A percentile compares a stretch with the other conserved stretches of the same genome.
These are phyloP conservation scores for Lophura nycthemera DNA, from an alignment of 2,113 vertebrate species.

Conservation along the genomic window DNA sequence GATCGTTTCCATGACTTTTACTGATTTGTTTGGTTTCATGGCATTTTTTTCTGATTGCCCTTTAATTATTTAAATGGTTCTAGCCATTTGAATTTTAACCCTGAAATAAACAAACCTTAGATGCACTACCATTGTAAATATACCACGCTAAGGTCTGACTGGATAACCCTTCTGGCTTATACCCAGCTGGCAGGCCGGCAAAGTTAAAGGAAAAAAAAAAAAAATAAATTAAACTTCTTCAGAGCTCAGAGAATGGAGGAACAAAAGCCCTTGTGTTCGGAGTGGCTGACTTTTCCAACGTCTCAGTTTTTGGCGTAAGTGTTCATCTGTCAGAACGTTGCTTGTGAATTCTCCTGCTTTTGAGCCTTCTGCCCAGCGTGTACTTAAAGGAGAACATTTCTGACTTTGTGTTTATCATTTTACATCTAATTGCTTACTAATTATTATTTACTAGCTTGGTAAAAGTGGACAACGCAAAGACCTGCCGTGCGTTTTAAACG, in stretches of 20 bases:
- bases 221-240: slow-evolving; percentile 33
- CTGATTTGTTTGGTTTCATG: slow-evolving; percentile 77
- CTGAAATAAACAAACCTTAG: slow-evolving; percentile 62
- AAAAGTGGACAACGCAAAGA: background rate
- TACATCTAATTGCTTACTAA: slow-evolving; percentile 34
- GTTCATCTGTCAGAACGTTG: slow-evolving; percentile 54
- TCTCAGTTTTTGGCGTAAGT: slow-evolving; percentile 40
- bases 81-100: slow-evolving; percentile 76
- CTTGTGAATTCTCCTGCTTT: slow-evolving; percentile 65
- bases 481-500: background rate
- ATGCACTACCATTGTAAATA: slow-evolving; percentile 67
- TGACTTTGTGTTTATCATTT: slow-evolving; percentile 39
- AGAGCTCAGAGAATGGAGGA: slow-evolving; percentile 55
- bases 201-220: slow-evolving; percentile 39
- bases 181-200: slow-evolving; percentile 72
- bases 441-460: slow-evolving; percentile 41
- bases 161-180: slow-evolving; percentile 75
- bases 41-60: slow-evolving; percentile 73
- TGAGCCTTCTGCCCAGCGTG: background rate
- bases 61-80: slow-evolving; percentile 79
- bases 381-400: background rate
- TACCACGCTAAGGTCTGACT: slow-evolving; percentile 70
- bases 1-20: slow-evolving; percentile 77
- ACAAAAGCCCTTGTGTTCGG: slow-evolving; percentile 65
- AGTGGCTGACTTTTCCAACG: slow-evolving; percentile 47